These are phyloP conservation scores for Nasonia longicornis DNA, from an alignment of 1,140 invertebrate genomes.

Conservation along the genomic window DNA sequence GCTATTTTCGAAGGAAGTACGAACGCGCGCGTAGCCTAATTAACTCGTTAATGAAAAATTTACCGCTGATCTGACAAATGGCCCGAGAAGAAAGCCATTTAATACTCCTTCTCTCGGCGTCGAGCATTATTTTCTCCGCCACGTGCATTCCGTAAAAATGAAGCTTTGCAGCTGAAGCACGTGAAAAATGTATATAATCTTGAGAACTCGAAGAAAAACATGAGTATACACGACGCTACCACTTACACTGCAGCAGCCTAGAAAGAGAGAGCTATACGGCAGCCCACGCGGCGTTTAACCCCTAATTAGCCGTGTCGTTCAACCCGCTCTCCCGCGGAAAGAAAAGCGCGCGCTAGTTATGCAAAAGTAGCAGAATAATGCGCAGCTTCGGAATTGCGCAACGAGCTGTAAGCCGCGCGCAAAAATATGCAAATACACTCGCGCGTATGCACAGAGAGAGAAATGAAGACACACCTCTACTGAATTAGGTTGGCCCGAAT, in stretches of 20 bases:
- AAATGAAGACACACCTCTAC: background rate
- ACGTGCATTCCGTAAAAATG: background rate
- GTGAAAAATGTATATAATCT: background rate
- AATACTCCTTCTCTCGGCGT: background rate
- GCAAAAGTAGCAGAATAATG: background rate
- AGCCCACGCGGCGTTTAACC: background rate
- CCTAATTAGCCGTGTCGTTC: background rate
- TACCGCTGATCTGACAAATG: background rate
- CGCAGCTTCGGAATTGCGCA: background rate
- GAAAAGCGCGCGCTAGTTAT: background rate
- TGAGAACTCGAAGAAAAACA: background rate
- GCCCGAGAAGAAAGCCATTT: background rate
- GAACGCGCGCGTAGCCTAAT: background rate
- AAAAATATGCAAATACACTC: background rate
- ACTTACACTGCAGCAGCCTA: background rate
- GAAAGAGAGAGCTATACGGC: background rate
- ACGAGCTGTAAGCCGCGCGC: background rate
- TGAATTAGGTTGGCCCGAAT: background rate
- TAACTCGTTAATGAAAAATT: background rate
- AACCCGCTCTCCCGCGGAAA: background rate
- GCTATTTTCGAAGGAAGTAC: too few relatives aligned
- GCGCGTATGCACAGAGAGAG: background rate
- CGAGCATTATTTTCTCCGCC: background rate
- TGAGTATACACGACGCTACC: background rate
- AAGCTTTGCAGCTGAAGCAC: background rate